These are phyloP conservation scores for Chalcis sispes DNA, from an alignment of 2,888 invertebrate species.

Conservation along the genomic window DNA sequence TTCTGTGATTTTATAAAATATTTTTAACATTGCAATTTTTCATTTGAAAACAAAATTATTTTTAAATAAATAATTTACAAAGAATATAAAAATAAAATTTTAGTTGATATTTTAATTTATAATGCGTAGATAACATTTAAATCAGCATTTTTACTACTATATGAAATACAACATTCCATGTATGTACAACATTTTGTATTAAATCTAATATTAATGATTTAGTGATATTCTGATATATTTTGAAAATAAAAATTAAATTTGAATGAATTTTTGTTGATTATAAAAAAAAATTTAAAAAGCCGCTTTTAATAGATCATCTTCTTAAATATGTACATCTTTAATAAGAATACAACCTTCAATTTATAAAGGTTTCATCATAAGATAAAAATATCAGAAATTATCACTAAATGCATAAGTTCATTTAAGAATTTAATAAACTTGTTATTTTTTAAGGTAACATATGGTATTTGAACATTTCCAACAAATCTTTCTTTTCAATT, in stretches of 20 bases:
- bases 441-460: slow-evolving; percentile 14
- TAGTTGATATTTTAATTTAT: slow-evolving; percentile 17
- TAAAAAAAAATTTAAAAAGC: slow-evolving; percentile 5
- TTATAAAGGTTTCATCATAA: slow-evolving; percentile 13
- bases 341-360: neutral
- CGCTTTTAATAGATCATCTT: neutral
- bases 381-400: slow-evolving; percentile 13
- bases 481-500: neutral
- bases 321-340: slow-evolving; percentile 12
- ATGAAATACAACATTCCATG: slow-evolving; percentile 43
- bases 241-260: neutral
- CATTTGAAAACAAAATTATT: slow-evolving; percentile 23
- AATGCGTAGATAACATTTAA: slow-evolving; percentile 9
- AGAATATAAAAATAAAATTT: slow-evolving; percentile 7
- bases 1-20: slow-evolving; percentile 55
- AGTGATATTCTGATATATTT: slow-evolving; percentile 26
- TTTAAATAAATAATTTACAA: slow-evolving; percentile 10
- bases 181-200: slow-evolving; percentile 41
- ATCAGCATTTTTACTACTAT: slow-evolving; percentile 15
- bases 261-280: neutral
- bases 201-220: slow-evolving; percentile 29
- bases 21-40: slow-evolving; percentile 37
- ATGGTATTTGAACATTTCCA: slow-evolving; percentile 8
- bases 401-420: slow-evolving; percentile 4
- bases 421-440: neutral